Conservation (phyloP, 1,140 invertebrate species). For the Orussus abietinus region DNA sequence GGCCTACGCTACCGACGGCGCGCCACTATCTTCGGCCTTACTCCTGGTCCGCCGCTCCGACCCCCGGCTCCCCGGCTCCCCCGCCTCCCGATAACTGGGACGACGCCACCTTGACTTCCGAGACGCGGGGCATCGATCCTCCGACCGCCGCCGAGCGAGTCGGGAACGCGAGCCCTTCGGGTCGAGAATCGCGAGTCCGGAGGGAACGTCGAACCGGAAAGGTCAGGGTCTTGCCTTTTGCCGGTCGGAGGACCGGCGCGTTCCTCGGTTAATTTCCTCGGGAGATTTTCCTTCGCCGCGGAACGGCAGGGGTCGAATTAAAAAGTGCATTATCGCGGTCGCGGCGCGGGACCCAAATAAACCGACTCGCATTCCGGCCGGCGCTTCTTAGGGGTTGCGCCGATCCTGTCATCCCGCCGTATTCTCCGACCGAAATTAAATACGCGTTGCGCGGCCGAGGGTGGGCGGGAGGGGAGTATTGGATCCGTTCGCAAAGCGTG, state of each 20-base stretch:
- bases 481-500: conserved; percentile 27
- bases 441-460: conserved; percentile 11
- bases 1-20: conserved; percentile 43
- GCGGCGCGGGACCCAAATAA: conserved; percentile 5
- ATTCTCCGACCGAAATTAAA: conserved; percentile 22
- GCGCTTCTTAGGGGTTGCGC: no score
- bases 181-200: no score
- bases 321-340: background rate
- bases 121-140: no score
- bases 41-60: conserved; percentile 12
- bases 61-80: background rate
- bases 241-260: conserved; percentile 25
- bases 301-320: conserved; percentile 12
- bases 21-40: conserved; percentile 26
- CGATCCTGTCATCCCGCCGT: no score
- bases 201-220: no score
- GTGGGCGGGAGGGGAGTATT: conserved; percentile 19
- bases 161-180: no score
- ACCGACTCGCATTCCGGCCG: no score
- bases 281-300: conserved; percentile 28
- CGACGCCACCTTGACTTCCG: no score
- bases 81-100: background rate
- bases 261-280: conserved; percentile 47
- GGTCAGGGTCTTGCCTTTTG: no score
- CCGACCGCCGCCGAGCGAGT: no score